Evolutionary conservation across 2,797 vertebrate genomes (phyloP).

Genomic region (Sylvia borin): DNA sequence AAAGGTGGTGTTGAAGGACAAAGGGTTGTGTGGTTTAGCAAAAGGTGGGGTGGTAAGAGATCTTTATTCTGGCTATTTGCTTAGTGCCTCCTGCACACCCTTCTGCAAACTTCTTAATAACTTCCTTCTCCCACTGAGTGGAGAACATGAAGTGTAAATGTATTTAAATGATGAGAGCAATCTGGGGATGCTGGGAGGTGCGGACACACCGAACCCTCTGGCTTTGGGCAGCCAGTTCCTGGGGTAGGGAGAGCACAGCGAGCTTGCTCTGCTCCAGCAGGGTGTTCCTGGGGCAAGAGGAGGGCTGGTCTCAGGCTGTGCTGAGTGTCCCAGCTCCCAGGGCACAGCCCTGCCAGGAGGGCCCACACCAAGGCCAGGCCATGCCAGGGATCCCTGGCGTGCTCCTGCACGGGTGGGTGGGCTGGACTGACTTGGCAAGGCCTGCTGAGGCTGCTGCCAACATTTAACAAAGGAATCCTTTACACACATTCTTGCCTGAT

Average conservation of each 20-base stretch:
- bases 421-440: conserved; percentile 37
- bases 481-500: conserved; percentile 18
- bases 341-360: not conserved
- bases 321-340: not conserved
- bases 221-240: not conserved
- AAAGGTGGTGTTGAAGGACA: not conserved
- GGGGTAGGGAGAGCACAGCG: fast-evolving
- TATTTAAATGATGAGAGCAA: not conserved
- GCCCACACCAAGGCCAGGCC: not conserved
- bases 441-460: not conserved
- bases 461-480: conserved; percentile 59
- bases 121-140: not conserved
- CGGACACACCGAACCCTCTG: fast-evolving
- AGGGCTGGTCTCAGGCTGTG: not conserved
- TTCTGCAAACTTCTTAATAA: not conserved
- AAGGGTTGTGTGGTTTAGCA: not conserved
- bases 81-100: not conserved
- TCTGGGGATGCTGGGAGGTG: not conserved
- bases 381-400: not conserved
- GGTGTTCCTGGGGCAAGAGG: not conserved
- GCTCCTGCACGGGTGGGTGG: not conserved
- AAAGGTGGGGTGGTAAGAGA: not conserved
- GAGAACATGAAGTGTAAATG: not conserved
- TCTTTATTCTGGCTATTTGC: not conserved
- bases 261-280: not conserved